A percentile compares a stretch with the other conserved stretches of the same genome.
These are phyloP conservation scores for Ctenoplectra terminalis DNA, from an alignment of 1,140 invertebrate genomes.

Conservation along the genomic window DNA sequence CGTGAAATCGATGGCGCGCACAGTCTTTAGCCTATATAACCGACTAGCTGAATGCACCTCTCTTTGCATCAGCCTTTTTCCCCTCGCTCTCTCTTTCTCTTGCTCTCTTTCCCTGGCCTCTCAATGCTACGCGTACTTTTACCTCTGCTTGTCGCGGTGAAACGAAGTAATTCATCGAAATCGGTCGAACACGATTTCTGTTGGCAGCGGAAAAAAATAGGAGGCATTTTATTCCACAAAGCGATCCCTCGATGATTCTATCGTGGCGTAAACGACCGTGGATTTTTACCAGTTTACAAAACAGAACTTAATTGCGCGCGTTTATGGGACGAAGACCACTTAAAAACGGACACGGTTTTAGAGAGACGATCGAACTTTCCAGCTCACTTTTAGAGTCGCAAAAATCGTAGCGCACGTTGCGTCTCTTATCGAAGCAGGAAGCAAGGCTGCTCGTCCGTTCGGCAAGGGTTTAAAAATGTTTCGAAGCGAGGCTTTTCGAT, in stretches of 20 bases:
- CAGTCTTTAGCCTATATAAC: conserved; percentile 48
- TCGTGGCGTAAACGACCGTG: neutral
- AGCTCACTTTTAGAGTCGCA: neutral
- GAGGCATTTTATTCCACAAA: neutral
- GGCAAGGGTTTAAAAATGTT: neutral
- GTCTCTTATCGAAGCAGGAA: conserved; percentile 4
- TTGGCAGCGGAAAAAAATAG: too few relatives aligned
- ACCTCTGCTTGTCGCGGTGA: neutral
- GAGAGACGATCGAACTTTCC: neutral
- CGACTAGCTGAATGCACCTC: conserved; percentile 1
- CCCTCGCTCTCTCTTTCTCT: conserved; percentile 39
- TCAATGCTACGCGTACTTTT: conserved; percentile 24
- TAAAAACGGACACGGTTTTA: conserved; percentile 58
- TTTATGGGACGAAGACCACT: conserved; percentile 67
- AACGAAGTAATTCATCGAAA: conserved; percentile 40
- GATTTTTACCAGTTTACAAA: conserved; percentile 53
- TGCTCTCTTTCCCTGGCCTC: neutral
- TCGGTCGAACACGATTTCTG: neutral
- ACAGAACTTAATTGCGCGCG: conserved; percentile 74
- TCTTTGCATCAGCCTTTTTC: neutral
- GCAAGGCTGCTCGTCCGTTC: neutral
- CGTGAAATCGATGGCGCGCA: conserved; percentile 45
- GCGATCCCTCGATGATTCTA: neutral
- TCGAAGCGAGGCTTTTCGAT: neutral
- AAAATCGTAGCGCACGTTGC: neutral